phyloP scores from a whole-genome alignment of 2,888 invertebrate species.

The Scrobipalpa costella region DNA sequence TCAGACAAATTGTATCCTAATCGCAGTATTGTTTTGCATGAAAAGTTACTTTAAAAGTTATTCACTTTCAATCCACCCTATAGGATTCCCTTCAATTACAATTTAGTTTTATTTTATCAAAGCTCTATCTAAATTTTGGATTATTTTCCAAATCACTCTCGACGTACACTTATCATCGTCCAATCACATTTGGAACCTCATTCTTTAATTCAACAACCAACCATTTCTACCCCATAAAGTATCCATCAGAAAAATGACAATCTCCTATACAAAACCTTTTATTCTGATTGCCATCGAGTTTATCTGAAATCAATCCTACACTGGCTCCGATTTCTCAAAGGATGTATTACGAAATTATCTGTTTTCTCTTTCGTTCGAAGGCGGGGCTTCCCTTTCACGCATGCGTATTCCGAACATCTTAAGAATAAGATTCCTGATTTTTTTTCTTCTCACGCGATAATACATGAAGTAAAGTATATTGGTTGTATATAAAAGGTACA shows the following conservation, averaged over 20 bases:
- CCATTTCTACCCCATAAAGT: slow-evolving; percentile 8
- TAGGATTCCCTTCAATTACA: too few relatives aligned
- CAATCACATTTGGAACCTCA: slow-evolving; percentile 3
- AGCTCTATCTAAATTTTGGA: background rate
- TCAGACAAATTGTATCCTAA: too few relatives aligned
- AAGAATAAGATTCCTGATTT: slow-evolving; percentile 72
- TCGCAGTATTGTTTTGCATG: too few relatives aligned
- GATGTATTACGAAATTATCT: slow-evolving; percentile 50
- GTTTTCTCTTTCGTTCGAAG: slow-evolving; percentile 64
- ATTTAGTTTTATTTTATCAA: background rate
- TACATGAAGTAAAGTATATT: slow-evolving; percentile 56
- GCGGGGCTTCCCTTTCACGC: slow-evolving; percentile 66
- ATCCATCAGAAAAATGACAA: slow-evolving; percentile 20
- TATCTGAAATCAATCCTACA: slow-evolving; percentile 66
- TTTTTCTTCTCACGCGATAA: slow-evolving; percentile 58
- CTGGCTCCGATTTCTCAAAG: slow-evolving; percentile 54
- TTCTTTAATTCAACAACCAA: slow-evolving; percentile 8
- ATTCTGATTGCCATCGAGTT: slow-evolving; percentile 56
- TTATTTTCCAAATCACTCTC: background rate
- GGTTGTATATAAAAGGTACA: slow-evolving; percentile 48
- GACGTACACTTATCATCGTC: background rate
- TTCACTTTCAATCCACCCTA: too few relatives aligned
- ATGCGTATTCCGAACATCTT: slow-evolving; percentile 65
- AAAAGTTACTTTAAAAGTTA: too few relatives aligned
- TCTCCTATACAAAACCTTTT: slow-evolving; percentile 44